These are phyloP conservation scores for Trachops cirrhosus DNA, from an alignment of 2,797 vertebrate species.

Conservation along the genomic window DNA sequence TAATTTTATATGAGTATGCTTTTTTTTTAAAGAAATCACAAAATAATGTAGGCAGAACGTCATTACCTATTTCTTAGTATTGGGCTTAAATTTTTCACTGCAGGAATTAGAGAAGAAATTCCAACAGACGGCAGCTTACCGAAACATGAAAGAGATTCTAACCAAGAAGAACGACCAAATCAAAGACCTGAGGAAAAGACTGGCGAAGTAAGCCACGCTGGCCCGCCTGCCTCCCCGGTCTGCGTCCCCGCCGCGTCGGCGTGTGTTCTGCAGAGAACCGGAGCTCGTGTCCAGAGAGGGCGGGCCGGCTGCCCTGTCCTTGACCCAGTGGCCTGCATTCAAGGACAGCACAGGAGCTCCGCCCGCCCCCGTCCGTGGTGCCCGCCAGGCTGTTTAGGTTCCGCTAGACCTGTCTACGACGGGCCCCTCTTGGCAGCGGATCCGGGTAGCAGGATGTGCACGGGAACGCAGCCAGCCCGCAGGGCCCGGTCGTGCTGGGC, in stretches of 20 bases:
- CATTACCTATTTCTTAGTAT: background rate
- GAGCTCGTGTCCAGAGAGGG: background rate
- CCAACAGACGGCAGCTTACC: slow-evolving; percentile 96
- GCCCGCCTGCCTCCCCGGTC: rapidly evolving
- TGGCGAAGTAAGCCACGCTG: slow-evolving; percentile 88
- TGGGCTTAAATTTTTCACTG: background rate
- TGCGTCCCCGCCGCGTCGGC: rapidly evolving
- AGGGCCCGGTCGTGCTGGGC: background rate
- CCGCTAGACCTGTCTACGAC: rapidly evolving
- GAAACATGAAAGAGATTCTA: slow-evolving; percentile 98
- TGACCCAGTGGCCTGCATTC: background rate
- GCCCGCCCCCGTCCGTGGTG: rapidly evolving
- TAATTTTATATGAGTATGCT: background rate
- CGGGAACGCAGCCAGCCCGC: background rate
- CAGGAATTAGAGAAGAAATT: slow-evolving; percentile 98
- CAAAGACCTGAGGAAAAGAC: slow-evolving; percentile 92
- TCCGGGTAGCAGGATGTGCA: background rate
- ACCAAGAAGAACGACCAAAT: slow-evolving; percentile 97
- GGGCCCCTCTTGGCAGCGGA: rapidly evolving
- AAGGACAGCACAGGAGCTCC: background rate
- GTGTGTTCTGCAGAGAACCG: background rate
- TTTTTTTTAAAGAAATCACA: slow-evolving; percentile 19
- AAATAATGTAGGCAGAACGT: background rate
- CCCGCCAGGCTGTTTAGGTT: background rate
- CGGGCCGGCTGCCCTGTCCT: background rate